phyloP scores from a whole-genome alignment of 2,113 vertebrate species.

The Urocynchramus pylzowi region DNA sequence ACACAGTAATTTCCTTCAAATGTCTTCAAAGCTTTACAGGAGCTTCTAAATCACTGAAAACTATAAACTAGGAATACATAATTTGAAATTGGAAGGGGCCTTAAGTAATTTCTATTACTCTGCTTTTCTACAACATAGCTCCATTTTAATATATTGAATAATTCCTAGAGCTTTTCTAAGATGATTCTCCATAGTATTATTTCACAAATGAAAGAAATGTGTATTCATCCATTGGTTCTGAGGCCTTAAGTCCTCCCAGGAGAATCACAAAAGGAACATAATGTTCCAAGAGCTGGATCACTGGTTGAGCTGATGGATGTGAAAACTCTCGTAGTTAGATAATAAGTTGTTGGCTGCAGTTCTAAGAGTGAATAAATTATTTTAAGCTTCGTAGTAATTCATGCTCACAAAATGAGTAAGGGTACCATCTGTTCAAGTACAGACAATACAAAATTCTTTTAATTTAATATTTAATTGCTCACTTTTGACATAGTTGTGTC shows the following conservation, averaged over 20 bases:
- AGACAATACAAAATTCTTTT: not conserved
- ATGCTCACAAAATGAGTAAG: constrained; percentile 10
- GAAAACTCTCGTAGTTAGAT: not conserved
- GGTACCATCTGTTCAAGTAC: constrained; percentile 1
- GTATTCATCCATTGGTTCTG: not conserved
- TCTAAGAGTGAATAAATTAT: not conserved
- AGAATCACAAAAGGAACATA: not conserved
- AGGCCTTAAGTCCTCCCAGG: not conserved
- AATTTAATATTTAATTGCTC: not conserved
- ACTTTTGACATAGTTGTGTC: not conserved
- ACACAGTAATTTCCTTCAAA: not conserved
- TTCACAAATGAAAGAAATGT: not conserved
- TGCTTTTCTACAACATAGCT: not conserved
- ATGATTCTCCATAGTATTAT: not conserved
- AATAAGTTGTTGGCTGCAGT: not conserved
- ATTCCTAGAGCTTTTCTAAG: not conserved
- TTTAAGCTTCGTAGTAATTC: not conserved
- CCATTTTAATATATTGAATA: not conserved
- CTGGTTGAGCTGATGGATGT: not conserved
- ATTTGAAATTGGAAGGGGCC: not conserved
- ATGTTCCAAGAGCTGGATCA: not conserved
- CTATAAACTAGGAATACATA: not conserved
- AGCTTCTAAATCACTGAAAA: not conserved
- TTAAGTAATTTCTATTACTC: not conserved
- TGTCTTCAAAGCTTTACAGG: not conserved